Percentiles rank a stretch among this genome's conserved stretches.
Conservation (phyloP, 2,797 vertebrate genomes). For the Acridotheres tristis region DNA sequence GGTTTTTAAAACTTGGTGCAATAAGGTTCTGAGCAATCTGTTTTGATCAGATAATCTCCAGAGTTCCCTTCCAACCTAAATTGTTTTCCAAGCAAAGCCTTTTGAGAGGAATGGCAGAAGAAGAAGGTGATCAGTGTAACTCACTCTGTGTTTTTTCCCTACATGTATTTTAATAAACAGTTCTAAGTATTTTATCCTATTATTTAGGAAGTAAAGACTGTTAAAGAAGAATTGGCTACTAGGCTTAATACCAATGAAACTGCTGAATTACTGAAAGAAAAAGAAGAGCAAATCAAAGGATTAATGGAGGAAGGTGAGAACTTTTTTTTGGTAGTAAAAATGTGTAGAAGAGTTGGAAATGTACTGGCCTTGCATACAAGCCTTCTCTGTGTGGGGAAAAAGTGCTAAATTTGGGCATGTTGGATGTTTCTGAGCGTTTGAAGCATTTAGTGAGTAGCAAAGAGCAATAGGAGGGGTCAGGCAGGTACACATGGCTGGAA, state of each 20-base stretch:
- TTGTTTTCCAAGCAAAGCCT: not conserved
- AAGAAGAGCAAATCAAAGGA: constrained; percentile 95
- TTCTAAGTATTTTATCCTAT: not conserved
- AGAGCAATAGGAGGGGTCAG: not conserved
- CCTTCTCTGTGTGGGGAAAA: not conserved
- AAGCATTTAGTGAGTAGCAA: not conserved
- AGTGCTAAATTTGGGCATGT: not conserved
- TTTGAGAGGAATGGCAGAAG: not conserved
- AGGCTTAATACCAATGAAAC: constrained; percentile 92
- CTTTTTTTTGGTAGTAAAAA: not conserved
- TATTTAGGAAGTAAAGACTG: constrained; percentile 88
- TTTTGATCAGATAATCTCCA: not conserved
- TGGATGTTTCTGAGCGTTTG: not conserved
- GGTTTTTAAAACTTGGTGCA: not conserved
- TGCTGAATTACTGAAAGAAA: constrained; percentile 92
- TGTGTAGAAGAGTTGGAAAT: not conserved
- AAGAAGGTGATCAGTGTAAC: not conserved
- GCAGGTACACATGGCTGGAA: not conserved
- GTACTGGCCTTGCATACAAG: not conserved
- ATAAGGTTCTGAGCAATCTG: not conserved
- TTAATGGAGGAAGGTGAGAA: constrained; percentile 92
- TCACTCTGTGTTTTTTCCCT: not conserved
- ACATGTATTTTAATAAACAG: not conserved
- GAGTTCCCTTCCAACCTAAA: not conserved
- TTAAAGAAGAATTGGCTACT: constrained; percentile 91